Conservation (phyloP, 2,888 invertebrate species). For the Dyspetes luteomarginatus region DNA sequence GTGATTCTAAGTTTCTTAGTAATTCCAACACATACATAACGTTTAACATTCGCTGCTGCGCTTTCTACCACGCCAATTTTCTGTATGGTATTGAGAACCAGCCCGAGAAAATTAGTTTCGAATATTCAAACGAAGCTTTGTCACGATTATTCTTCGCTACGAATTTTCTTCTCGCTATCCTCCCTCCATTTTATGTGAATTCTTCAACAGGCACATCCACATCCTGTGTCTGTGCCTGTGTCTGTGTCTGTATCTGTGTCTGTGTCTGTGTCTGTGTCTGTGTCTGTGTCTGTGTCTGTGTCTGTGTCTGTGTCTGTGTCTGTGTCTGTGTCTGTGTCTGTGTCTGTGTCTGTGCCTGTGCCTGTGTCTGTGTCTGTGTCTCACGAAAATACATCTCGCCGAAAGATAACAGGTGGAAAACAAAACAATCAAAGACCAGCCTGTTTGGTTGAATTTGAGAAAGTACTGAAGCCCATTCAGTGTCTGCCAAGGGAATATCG, state of each 20-base stretch:
- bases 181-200: neutral
- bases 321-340: too few species aligned
- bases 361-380: too few species aligned
- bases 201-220: too few species aligned
- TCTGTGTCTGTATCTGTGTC: too few species aligned
- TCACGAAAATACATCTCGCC: too few species aligned
- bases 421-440: neutral
- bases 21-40: neutral
- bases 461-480: neutral
- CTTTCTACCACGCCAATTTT: neutral
- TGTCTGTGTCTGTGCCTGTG: too few species aligned
- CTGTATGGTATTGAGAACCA: neutral
- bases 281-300: too few species aligned
- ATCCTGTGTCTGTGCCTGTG: too few species aligned
- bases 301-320: too few species aligned
- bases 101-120: neutral
- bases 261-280: too few species aligned
- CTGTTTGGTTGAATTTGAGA: neutral
- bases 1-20: neutral
- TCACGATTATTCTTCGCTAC: neutral
- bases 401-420: too few species aligned
- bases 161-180: neutral
- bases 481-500: neutral
- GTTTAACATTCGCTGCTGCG: neutral
- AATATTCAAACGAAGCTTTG: slow-evolving; percentile 9